Evolutionary conservation across 2,113 vertebrate species (phyloP), one percentile per base, ranked within the genome.

Genomic region (Oryzias curvinotus): DNA sequence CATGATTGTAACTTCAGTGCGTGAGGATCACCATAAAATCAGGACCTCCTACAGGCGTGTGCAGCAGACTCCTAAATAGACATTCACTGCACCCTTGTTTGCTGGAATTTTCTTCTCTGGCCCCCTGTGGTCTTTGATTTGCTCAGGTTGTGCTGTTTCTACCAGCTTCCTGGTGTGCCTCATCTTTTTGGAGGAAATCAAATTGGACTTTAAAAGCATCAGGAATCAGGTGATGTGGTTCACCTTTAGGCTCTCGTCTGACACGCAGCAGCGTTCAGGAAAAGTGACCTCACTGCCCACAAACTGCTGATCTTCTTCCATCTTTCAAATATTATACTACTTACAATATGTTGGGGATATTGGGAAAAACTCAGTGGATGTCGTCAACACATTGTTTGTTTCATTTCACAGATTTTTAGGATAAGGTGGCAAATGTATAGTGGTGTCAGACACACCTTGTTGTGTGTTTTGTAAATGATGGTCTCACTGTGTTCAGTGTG

Each of bases 161-260:
- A 68, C 26, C n/a, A 46, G 54, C 47, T 45, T 55, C 51, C 49
- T 1, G 21, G 52, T 28, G 48, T n/a, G 68, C 26, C 51, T 19
- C 51, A 5, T 73, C 70, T 50, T 73, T 49, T 73, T 8, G 28
- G 43, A 74, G 52, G 44, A 70, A 82, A 77, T 88, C 72, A 62
- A 66, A 66, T 46, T 14, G 44, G 14, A 23, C 23, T 4, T 36
- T 75, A 75, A 81, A 63, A 63, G 47, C 43, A 57, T 14, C 7
- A 7, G n/a, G 47, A 45, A 57, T 18, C 43, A 26, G 49, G 17
- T 36, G 53, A 21, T 66, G 16, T 41, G 14, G 66, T 19, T 59
- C 25, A 23, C 44, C 59, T 42, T 71, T 25, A 21, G 28, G 57
- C 53, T 23, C 54, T 41, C 5, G 52, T 52, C 54, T 50, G 54